Base-by-base conservation (phyloP, 1,140 invertebrate genomes). In the Forficula auricularia region DNA sequence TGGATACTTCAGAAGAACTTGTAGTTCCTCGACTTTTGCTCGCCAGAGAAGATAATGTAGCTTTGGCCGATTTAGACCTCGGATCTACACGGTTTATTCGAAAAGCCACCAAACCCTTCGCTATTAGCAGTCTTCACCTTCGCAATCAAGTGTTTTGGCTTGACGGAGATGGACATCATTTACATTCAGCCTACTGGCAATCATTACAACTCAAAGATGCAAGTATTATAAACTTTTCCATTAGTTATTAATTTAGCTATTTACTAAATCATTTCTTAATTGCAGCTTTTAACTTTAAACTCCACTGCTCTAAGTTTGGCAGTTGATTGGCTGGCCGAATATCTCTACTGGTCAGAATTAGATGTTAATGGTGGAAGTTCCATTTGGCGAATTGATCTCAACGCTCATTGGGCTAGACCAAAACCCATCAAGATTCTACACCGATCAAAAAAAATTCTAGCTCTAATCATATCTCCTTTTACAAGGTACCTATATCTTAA, bases 241-340 rank as follows among this genome's bases (percentile, higher is more conserved):
- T 10, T 27, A 27, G 22, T 27, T 27, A 6, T 27, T 27, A 27
- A 6, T 4, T 6, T 27, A 10, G 4, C 22, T 27, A n/a, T n/a
- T n/a, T n/a, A n/a, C n/a, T n/a, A n/a, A n/a, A n/a, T n/a, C n/a
- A n/a, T n/a, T 27, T 27, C 22, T 27, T 27, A 19, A 41, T 46
- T 54, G 43, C 43, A 71, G 66, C 63, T 85, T 44, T 57, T 73
- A 3, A 65, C 77, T 8, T 64, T 87, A 15, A 72, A 77, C 40
- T 71, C 72, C 13, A 72, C 71, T 19, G 75, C 72, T 0, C 62
- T 65, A 8, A 75, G 77, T 48, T 56, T 92, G 6, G 74, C 77
- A 6, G 64, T 86, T 0, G 87, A 94, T 58, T 94, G 88, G 88
- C 70, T 92, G 8, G 73, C 77, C 32, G 67, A 82, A 37, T 74